A percentile compares a stretch with the other conserved stretches of the same genome.
Evolutionary conservation across 2,113 vertebrate species (phyloP).

Genomic region (Ailurus styani): DNA sequence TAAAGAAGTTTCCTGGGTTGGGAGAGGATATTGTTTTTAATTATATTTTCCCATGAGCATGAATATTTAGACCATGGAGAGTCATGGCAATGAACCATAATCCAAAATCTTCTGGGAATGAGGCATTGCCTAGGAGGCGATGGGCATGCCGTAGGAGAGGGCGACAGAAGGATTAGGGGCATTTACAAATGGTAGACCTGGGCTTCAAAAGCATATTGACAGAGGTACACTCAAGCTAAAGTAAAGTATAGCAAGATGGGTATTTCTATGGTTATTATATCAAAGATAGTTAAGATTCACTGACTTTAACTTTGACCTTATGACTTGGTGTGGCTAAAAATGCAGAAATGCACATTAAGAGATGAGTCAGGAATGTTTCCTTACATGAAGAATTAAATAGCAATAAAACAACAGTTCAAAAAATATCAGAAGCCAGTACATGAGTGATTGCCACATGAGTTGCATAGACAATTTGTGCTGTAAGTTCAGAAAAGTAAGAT

Average conservation of each 20-base stretch:
- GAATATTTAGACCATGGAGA: not conserved
- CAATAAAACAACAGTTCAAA: not conserved
- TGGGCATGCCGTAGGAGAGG: not conserved
- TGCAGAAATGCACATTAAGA: not conserved
- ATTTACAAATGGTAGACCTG: not conserved
- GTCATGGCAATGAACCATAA: not conserved
- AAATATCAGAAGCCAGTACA: not conserved
- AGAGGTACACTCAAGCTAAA: not conserved
- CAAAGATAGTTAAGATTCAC: not conserved
- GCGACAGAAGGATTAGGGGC: not conserved
- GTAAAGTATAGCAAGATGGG: not conserved
- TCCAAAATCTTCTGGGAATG: not conserved
- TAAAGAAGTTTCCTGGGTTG: not conserved
- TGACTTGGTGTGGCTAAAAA: not conserved
- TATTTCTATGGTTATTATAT: not conserved
- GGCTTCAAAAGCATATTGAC: not conserved
- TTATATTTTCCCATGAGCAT: not conserved
- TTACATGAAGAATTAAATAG: constrained; percentile 10
- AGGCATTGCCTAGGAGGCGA: not conserved
- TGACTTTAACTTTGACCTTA: not conserved
- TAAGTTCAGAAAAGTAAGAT: not conserved
- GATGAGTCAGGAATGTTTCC: not conserved
- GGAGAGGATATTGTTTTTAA: not conserved
- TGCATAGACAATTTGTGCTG: not conserved
- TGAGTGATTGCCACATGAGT: not conserved